A percentile compares a stretch with the other conserved stretches of the same genome.
phyloP scores from a whole-genome alignment of 1,140 invertebrate species.

The Idris sp. region DNA sequence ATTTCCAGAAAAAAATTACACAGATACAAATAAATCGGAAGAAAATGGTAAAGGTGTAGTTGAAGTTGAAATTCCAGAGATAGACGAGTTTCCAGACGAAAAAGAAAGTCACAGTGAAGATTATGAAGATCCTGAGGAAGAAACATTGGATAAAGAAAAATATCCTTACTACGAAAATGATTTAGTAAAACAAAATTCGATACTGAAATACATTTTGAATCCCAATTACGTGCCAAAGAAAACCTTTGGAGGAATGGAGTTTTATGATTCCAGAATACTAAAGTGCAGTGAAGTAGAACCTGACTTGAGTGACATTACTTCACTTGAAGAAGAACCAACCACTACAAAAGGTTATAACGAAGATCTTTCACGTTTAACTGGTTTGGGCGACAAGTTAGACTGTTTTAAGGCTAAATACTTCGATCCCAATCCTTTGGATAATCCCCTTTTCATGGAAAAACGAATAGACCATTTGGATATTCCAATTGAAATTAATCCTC shows the following conservation, averaged over 20 bases:
- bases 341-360: slow-evolving; percentile 66
- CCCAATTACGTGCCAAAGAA: slow-evolving; percentile 75
- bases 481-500: slow-evolving; percentile 65
- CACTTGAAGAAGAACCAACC: slow-evolving; percentile 68
- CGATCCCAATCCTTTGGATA: slow-evolving; percentile 85
- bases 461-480: slow-evolving; percentile 60
- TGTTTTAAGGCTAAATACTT: slow-evolving; percentile 87
- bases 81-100: slow-evolving; percentile 63
- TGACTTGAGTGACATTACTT: slow-evolving; percentile 69
- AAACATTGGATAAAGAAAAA: slow-evolving; percentile 68
- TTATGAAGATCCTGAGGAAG: slow-evolving; percentile 21
- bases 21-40: not conserved
- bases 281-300: slow-evolving; percentile 75
- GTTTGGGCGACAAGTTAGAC: slow-evolving; percentile 85
- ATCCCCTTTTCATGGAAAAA: slow-evolving; percentile 84
- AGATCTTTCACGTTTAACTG: slow-evolving; percentile 74
- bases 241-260: slow-evolving; percentile 78
- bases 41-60: slow-evolving; percentile 42
- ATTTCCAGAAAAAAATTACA: slow-evolving; percentile 58
- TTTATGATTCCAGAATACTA: slow-evolving; percentile 77
- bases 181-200: slow-evolving; percentile 65
- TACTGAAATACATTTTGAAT: slow-evolving; percentile 76
- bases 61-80: slow-evolving; percentile 68
- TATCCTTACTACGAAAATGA: slow-evolving; percentile 76
- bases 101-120: slow-evolving; percentile 49